These are phyloP conservation scores for Euzetes globulus DNA, from an alignment of 2,888 invertebrate genomes.

Conservation along the genomic window DNA sequence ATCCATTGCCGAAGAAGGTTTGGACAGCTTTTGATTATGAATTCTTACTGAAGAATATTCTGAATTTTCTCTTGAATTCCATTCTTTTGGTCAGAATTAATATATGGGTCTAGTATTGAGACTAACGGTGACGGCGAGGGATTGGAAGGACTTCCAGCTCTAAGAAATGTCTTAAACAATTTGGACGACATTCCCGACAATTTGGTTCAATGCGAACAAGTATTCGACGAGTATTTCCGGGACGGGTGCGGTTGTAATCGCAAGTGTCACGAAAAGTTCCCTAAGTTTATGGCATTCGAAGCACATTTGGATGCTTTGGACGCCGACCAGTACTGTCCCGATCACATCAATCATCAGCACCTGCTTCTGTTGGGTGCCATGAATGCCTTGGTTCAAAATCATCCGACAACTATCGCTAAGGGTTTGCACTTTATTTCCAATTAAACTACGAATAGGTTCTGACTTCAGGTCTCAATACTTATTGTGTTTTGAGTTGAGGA, in stretches of 20 bases:
- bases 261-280: conserved; percentile 30
- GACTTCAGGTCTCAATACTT: not conserved
- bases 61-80: not conserved
- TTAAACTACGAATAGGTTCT: not conserved
- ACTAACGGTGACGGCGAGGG: not conserved
- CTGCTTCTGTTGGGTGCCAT: conserved; percentile 32
- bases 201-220: conserved; percentile 13
- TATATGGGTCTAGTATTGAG: not conserved
- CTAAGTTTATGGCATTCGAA: conserved; percentile 31
- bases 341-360: conserved; percentile 34
- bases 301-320: conserved; percentile 30
- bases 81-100: not conserved
- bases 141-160: not conserved
- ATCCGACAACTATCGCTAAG: conserved; percentile 23
- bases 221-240: conserved; percentile 28
- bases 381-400: conserved; percentile 32
- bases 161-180: not conserved
- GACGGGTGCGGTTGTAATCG: conserved; percentile 30
- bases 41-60: not conserved
- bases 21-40: not conserved
- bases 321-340: conserved; percentile 33
- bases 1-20: conserved; percentile 4
- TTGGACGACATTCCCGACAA: conserved; percentile 14
- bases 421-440: not conserved
- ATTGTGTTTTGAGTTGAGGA: too few relatives aligned